phyloP scores from a whole-genome alignment of 2,113 vertebrate genomes.

The Leptodactylus fuscus region DNA sequence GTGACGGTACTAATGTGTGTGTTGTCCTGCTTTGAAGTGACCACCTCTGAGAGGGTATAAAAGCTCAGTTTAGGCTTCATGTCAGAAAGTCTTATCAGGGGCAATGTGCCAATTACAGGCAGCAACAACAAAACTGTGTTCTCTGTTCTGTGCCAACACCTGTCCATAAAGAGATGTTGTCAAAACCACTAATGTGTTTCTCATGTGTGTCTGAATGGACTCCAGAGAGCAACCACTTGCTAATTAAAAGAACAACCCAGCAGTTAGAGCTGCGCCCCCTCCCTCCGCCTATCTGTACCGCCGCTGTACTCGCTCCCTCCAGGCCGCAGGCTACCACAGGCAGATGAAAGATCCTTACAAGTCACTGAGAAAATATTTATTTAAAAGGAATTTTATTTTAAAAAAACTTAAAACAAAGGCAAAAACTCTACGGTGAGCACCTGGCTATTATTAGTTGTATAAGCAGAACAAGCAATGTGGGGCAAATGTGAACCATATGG shows the following conservation, averaged over 20 bases:
- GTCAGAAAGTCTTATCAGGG: slow-evolving; percentile 41
- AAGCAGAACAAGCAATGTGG: background rate
- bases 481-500: slow-evolving; percentile 20
- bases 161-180: slow-evolving; percentile 31
- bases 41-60: slow-evolving; percentile 49
- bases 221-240: slow-evolving; percentile 39
- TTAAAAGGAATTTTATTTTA: slow-evolving; percentile 38
- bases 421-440: slow-evolving; percentile 9
- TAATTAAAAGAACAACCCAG: slow-evolving; percentile 45
- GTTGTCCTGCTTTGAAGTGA: slow-evolving; percentile 34
- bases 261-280: background rate
- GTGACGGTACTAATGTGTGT: slow-evolving; percentile 29
- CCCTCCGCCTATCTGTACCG: background rate
- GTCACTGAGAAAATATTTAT: slow-evolving; percentile 42
- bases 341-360: slow-evolving; percentile 26
- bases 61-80: slow-evolving; percentile 38
- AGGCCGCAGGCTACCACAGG: slow-evolving; percentile 12
- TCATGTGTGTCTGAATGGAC: slow-evolving; percentile 40
- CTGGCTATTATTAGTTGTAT: slow-evolving; percentile 19
- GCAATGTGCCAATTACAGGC: slow-evolving; percentile 48
- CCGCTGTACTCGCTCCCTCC: background rate
- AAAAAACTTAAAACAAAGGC: slow-evolving; percentile 24
- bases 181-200: slow-evolving; percentile 45
- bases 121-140: slow-evolving; percentile 34
- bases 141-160: slow-evolving; percentile 41